A percentile compares a stretch with the other conserved stretches of the same genome.
Evolutionary conservation across 2,888 invertebrate genomes (phyloP).

Genomic region (Shargacucullia verbasci): DNA sequence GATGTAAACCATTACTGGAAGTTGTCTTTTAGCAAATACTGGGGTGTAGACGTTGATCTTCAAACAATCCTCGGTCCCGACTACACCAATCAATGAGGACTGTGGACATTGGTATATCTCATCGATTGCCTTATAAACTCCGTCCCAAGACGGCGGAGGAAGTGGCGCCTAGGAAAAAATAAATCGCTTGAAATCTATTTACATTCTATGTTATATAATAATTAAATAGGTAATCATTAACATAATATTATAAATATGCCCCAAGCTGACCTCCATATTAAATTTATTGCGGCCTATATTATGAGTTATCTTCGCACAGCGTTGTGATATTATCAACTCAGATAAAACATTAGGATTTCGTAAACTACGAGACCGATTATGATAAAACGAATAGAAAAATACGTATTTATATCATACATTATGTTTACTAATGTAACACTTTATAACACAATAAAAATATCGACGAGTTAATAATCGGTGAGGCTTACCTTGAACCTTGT

Average conservation of each 20-base stretch:
- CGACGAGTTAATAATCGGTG: conserved; percentile 3
- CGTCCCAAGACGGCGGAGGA: conserved; percentile 80
- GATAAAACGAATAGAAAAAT: not conserved
- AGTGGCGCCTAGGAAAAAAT: conserved; percentile 72
- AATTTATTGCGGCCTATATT: conserved; percentile 10
- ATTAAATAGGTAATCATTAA: too few species aligned
- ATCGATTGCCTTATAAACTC: conserved; percentile 76
- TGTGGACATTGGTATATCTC: conserved; percentile 77
- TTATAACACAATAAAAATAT: not conserved
- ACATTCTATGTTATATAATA: too few species aligned
- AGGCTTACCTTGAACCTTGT: conserved; percentile 78
- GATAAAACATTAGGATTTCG: conserved; percentile 23
- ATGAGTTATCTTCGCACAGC: conserved; percentile 19
- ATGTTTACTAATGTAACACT: not conserved
- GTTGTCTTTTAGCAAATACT: conserved; percentile 57
- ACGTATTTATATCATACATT: not conserved
- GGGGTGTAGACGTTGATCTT: conserved; percentile 81
- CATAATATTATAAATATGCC: too few species aligned
- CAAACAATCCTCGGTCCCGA: conserved; percentile 80
- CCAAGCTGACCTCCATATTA: too few species aligned
- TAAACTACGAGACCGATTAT: conserved; percentile 8
- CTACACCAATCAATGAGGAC: conserved; percentile 57
- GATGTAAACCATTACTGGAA: conserved; percentile 82
- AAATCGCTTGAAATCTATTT: not conserved
- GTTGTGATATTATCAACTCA: conserved; percentile 3